phyloP scores from a whole-genome alignment of 2,113 vertebrate genomes.

The Coturnix japonica region DNA sequence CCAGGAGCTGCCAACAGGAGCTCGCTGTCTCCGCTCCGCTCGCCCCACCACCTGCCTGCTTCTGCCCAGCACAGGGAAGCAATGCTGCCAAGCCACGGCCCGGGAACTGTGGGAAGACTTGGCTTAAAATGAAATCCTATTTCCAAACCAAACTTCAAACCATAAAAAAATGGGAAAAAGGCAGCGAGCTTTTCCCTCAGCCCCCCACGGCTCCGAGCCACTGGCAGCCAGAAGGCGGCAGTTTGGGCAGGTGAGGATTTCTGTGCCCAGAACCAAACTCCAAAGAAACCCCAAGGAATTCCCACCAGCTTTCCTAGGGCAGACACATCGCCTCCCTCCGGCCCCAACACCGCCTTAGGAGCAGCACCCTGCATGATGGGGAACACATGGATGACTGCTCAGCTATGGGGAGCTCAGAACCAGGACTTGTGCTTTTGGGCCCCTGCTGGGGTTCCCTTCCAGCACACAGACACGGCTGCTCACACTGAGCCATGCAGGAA shows the following conservation, averaged over 20 bases:
- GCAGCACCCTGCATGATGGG: accelerated
- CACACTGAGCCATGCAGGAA: not conserved
- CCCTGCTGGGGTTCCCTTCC: not conserved
- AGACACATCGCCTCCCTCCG: not conserved
- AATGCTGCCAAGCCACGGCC: not conserved
- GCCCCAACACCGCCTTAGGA: not conserved
- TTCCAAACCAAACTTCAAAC: not conserved
- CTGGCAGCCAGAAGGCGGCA: no score
- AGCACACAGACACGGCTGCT: accelerated
- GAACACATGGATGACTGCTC: accelerated
- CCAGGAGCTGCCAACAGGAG: not conserved
- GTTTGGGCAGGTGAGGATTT: no score
- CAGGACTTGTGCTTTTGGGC: not conserved
- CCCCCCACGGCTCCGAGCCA: no score
- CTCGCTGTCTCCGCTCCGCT: not conserved
- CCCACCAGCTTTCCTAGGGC: not conserved
- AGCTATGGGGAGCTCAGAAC: not conserved
- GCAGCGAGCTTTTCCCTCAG: not conserved
- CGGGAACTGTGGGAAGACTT: not conserved
- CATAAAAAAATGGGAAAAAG: not conserved
- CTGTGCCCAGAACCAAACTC: not conserved
- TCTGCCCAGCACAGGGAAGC: not conserved
- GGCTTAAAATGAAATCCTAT: not conserved
- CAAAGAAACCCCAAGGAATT: accelerated
- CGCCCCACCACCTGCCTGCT: not conserved